Evolutionary conservation across 2,888 invertebrate genomes (phyloP).

Genomic region (Rotaria sp.): DNA sequence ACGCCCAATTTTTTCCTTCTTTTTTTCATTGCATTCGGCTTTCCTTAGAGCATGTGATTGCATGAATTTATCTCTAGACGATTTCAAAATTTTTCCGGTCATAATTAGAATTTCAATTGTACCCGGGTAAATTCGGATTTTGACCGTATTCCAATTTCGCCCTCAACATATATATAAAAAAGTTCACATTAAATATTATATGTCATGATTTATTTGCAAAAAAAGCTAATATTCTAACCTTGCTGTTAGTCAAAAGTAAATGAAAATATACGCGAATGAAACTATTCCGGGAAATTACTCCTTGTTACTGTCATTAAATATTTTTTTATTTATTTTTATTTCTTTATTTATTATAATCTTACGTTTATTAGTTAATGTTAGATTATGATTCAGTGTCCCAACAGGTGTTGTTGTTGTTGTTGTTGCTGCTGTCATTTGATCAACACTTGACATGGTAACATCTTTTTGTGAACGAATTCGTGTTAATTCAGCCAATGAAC

Average conservation of each 20-base stretch:
- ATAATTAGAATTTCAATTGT: too few species aligned
- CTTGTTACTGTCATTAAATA: neutral
- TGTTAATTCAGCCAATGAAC: slow-evolving; percentile 36
- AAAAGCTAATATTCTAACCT: too few species aligned
- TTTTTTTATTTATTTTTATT: neutral
- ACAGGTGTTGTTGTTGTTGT: neutral
- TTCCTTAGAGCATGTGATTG: too few species aligned
- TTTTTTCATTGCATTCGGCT: too few species aligned
- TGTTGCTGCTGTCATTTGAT: neutral
- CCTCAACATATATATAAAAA: too few species aligned
- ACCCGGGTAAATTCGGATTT: too few species aligned
- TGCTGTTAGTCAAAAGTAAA: neutral
- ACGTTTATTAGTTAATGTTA: neutral
- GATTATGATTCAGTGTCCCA: neutral
- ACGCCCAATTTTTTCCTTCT: too few species aligned
- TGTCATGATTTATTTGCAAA: too few species aligned
- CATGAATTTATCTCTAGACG: too few species aligned
- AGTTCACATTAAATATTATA: too few species aligned
- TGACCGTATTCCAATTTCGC: too few species aligned
- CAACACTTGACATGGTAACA: neutral
- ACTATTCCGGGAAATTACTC: neutral
- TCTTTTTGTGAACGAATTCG: slow-evolving; percentile 33
- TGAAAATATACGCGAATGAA: neutral
- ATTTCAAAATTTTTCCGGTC: too few species aligned
- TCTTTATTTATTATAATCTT: neutral